phyloP scores from a whole-genome alignment of 2,797 vertebrate species.

The Buphagus erythrorhynchus region DNA sequence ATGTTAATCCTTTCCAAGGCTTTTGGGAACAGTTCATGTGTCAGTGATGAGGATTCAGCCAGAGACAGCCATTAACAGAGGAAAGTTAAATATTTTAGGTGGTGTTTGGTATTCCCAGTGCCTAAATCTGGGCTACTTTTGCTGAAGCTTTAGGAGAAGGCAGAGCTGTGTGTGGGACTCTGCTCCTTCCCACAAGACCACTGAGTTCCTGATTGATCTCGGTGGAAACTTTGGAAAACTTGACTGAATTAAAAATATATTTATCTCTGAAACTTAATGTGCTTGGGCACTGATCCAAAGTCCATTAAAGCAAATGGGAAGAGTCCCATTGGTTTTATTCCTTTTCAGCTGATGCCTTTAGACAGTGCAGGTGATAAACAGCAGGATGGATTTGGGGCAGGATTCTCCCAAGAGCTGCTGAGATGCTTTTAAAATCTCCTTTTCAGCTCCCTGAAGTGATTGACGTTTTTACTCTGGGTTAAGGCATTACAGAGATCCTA shows the following conservation, averaged over 20 bases:
- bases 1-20: background rate
- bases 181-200: background rate
- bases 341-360: background rate
- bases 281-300: background rate
- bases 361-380: slow-evolving; percentile 5
- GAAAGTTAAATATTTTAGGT: background rate
- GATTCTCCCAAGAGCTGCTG: background rate
- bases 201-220: background rate
- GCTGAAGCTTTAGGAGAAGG: background rate
- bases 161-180: background rate
- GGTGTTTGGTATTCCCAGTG: background rate
- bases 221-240: background rate
- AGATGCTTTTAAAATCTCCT: slow-evolving; percentile 19
- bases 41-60: background rate
- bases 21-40: background rate
- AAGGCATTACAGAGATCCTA: background rate
- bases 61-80: background rate
- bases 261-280: background rate
- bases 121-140: background rate
- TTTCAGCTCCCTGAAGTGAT: background rate
- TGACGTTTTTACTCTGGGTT: background rate
- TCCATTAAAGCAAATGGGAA: slow-evolving; percentile 1
- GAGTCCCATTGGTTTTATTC: slow-evolving; percentile 10
- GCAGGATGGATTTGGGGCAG: background rate
- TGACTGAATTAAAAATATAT: background rate